These are phyloP conservation scores for Tachina lurida DNA, from an alignment of 2,888 invertebrate species.

Conservation along the genomic window DNA sequence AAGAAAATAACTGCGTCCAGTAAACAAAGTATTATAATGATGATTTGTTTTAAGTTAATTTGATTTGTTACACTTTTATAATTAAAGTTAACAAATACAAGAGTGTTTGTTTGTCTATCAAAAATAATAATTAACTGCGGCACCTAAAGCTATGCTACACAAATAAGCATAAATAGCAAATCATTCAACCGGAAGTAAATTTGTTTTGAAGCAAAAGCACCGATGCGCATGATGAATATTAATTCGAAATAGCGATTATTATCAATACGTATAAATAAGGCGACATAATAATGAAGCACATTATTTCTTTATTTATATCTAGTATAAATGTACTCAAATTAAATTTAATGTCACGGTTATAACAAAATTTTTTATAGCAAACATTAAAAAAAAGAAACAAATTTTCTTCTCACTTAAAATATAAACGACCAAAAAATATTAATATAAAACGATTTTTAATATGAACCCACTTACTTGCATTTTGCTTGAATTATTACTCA, in stretches of 20 bases:
- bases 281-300: not conserved
- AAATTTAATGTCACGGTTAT: no score
- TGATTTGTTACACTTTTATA: slow-evolving; percentile 49
- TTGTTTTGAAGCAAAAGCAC: not conserved
- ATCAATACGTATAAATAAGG: slow-evolving; percentile 3
- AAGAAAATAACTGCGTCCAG: not conserved
- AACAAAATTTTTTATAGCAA: no score
- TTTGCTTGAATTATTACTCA: not conserved
- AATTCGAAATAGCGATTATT: not conserved
- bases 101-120: slow-evolving; percentile 41
- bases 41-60: slow-evolving; percentile 42
- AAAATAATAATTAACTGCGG: not conserved
- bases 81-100: slow-evolving; percentile 31
- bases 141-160: slow-evolving; percentile 43
- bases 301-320: not conserved
- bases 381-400: no score
- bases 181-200: not conserved
- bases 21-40: slow-evolving; percentile 40
- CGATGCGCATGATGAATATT: slow-evolving; percentile 40
- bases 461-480: slow-evolving; percentile 1
- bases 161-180: not conserved
- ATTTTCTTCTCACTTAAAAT: not conserved
- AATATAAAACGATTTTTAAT: not conserved
- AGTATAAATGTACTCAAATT: no score
- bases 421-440: not conserved